Conservation (phyloP, 2,888 invertebrate species). For the Callosobruchus maculatus region DNA sequence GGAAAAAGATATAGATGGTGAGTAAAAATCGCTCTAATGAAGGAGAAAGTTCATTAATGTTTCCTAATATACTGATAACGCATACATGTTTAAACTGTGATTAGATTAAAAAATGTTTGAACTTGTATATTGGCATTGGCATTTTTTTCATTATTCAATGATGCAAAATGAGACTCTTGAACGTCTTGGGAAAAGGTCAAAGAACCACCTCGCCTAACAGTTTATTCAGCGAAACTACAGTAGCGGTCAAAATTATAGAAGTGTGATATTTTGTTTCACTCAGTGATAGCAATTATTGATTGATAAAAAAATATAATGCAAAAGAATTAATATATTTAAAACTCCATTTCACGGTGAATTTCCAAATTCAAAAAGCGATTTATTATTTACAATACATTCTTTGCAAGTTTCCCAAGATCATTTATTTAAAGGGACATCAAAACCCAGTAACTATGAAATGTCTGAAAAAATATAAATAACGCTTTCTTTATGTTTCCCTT, state of each 20-base stretch:
- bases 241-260: neutral
- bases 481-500: no score
- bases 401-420: no score
- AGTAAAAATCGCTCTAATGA: conserved; percentile 35
- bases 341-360: no score
- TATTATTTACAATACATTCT: no score
- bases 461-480: no score
- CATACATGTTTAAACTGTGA: no score
- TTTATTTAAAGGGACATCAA: no score
- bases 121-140: neutral
- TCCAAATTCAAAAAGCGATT: no score
- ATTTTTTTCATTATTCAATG: neutral
- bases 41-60: neutral
- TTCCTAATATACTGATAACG: neutral
- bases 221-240: neutral
- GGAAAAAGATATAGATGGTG: conserved; percentile 94
- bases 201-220: neutral
- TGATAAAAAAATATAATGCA: no score
- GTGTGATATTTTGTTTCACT: conserved; percentile 4
- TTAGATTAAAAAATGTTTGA: neutral
- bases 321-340: no score
- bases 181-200: neutral
- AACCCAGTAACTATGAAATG: no score
- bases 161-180: neutral
- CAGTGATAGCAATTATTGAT: no score